Conservation (phyloP, 2,797 vertebrate species). For the Sebastes taczanowskii region DNA sequence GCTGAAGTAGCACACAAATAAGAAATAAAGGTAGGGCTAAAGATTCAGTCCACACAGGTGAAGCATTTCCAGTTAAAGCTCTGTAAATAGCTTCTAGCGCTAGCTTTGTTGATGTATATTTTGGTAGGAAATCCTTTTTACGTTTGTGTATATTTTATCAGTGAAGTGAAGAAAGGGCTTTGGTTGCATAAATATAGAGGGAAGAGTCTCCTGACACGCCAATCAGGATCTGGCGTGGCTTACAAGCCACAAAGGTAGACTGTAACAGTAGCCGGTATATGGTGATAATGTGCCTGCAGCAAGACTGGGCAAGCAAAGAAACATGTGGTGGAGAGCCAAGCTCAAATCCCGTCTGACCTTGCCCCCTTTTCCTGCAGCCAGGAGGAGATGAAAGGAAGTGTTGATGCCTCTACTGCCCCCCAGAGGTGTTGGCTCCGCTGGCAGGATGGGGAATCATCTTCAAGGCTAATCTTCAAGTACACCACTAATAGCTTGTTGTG, state of each 20-base stretch:
- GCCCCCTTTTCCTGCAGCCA: slow-evolving; percentile 65
- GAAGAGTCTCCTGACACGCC: slow-evolving; percentile 46
- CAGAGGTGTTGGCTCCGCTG: slow-evolving; percentile 64
- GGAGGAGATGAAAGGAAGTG: slow-evolving; percentile 67
- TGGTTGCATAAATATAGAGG: slow-evolving; percentile 38
- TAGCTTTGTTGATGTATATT: slow-evolving; percentile 34
- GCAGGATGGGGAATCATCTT: slow-evolving; percentile 55
- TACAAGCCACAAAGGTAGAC: slow-evolving; percentile 58
- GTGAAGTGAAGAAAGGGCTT: slow-evolving; percentile 40
- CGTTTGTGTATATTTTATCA: slow-evolving; percentile 46
- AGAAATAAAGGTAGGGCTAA: neutral
- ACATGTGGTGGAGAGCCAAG: slow-evolving; percentile 76
- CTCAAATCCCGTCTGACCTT: slow-evolving; percentile 81
- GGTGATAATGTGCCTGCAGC: slow-evolving; percentile 77
- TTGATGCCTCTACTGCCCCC: slow-evolving; percentile 75
- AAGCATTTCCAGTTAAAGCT: slow-evolving; percentile 35
- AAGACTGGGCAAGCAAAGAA: slow-evolving; percentile 69
- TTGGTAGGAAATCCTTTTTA: slow-evolving; percentile 48
- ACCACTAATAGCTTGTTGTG: slow-evolving; percentile 42
- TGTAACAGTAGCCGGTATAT: slow-evolving; percentile 74
- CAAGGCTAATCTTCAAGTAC: slow-evolving; percentile 60
- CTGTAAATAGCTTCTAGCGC: slow-evolving; percentile 25
- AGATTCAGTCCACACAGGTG: slow-evolving; percentile 27
- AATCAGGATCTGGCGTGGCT: slow-evolving; percentile 50
- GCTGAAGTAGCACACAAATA: slow-evolving; percentile 15